phyloP scores from a whole-genome alignment of 2,113 vertebrate species.

The Triplophysa siluroides region DNA sequence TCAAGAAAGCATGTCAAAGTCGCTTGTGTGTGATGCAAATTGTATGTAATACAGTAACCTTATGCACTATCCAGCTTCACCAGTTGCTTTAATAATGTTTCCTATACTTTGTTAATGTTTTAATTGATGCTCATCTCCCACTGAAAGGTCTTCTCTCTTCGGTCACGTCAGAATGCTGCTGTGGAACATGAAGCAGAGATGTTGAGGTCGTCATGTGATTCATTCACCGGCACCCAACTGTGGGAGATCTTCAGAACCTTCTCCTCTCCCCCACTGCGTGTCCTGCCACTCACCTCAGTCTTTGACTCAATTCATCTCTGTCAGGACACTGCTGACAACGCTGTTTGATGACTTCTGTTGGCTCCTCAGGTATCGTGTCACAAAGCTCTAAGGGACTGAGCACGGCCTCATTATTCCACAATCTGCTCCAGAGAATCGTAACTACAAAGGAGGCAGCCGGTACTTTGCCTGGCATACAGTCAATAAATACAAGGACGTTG shows the following conservation, averaged over 20 bases:
- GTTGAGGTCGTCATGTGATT: conserved; percentile 2
- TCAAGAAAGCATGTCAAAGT: background rate
- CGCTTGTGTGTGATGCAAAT: background rate
- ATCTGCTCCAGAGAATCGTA: conserved; percentile 51
- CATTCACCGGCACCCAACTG: conserved; percentile 57
- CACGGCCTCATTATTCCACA: conserved; percentile 47
- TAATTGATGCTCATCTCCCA: background rate
- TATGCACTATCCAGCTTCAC: background rate
- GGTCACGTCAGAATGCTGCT: background rate
- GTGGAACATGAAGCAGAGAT: conserved; percentile 51
- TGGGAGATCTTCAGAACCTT: conserved; percentile 54
- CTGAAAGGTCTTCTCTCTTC: conserved; percentile 1
- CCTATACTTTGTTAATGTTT: background rate
- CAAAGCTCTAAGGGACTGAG: background rate
- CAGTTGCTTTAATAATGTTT: background rate
- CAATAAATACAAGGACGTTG: conserved; percentile 58
- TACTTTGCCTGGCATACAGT: conserved; percentile 42
- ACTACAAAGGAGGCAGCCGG: conserved; percentile 40
- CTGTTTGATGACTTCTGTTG: conserved; percentile 53
- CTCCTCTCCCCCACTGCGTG: conserved; percentile 50
- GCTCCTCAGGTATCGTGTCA: conserved; percentile 55
- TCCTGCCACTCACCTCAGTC: conserved; percentile 71
- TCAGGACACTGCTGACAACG: conserved; percentile 65
- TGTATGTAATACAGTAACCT: background rate
- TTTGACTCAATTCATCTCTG: conserved; percentile 69